Evolutionary conservation across 1,140 invertebrate species (phyloP).

Genomic region (Drosophila nikananu): DNA sequence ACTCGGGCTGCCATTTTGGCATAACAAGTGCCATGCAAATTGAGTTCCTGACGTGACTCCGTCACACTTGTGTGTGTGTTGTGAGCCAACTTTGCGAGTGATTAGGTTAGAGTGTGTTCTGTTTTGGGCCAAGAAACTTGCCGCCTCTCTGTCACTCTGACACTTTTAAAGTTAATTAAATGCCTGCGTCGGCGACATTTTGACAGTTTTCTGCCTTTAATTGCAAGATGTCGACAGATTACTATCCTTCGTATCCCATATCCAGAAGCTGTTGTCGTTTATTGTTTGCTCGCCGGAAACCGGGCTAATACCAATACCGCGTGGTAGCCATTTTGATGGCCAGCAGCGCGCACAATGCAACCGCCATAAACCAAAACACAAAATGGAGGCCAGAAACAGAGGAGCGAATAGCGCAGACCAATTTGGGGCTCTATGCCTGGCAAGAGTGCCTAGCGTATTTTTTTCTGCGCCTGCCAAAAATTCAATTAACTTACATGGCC

Average conservation of each 20-base stretch:
- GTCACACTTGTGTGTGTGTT: conserved; percentile 3
- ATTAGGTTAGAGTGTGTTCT: conserved; percentile 61
- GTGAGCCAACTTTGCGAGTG: conserved; percentile 39
- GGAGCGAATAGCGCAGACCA: conserved; percentile 13
- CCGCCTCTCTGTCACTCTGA: background rate
- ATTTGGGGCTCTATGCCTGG: conserved; percentile 24
- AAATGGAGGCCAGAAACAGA: conserved; percentile 26
- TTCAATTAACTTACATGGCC: conserved; percentile 73
- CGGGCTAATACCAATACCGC: conserved; percentile 18
- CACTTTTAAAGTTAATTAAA: conserved; percentile 78
- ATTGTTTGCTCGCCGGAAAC: background rate
- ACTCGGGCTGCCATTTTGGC: conserved; percentile 43
- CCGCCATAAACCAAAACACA: conserved; percentile 51
- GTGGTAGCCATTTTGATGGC: conserved; percentile 20
- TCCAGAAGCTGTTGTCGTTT: background rate
- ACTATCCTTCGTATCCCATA: background rate
- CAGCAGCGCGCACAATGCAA: conserved; percentile 29
- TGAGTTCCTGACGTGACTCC: conserved; percentile 47
- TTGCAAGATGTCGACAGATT: conserved; percentile 43
- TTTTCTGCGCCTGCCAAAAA: conserved; percentile 50
- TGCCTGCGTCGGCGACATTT: conserved; percentile 39
- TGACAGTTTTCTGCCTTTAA: conserved; percentile 70
- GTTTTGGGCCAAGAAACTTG: conserved; percentile 22
- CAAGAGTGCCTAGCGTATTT: background rate
- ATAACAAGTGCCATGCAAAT: conserved; percentile 65